A percentile compares a stretch with the other conserved stretches of the same genome.
These are phyloP conservation scores for Abrostola triplasia DNA, from an alignment of 2,888 invertebrate genomes.

Conservation along the genomic window DNA sequence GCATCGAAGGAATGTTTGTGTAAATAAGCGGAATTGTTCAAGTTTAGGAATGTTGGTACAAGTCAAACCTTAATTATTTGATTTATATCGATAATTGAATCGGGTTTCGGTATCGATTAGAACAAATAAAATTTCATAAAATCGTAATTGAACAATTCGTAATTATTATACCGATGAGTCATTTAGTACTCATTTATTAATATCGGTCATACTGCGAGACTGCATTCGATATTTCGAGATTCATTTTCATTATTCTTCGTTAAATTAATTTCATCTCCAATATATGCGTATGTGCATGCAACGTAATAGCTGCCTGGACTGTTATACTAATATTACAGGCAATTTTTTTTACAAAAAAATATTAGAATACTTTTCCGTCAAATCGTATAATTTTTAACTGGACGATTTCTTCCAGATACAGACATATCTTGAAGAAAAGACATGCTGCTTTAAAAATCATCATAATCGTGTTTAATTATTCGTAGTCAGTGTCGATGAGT, in stretches of 20 bases:
- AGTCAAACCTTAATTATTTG: constrained; percentile 5
- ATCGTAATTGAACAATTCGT: neutral
- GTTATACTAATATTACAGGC: no score
- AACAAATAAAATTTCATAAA: neutral
- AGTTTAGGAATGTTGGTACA: constrained; percentile 46
- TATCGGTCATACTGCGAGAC: constrained; percentile 1
- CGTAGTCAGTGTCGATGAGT: no score
- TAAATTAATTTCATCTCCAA: no score
- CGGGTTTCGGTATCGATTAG: neutral
- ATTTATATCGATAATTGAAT: constrained; percentile 2
- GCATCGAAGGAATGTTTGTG: constrained; percentile 54
- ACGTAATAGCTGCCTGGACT: no score
- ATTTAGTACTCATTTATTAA: neutral
- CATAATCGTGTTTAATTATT: no score
- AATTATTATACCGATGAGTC: neutral
- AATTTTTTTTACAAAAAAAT: no score
- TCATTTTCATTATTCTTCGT: neutral
- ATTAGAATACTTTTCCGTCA: no score
- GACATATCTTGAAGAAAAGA: no score
- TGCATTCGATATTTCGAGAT: constrained; percentile 3
- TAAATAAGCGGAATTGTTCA: constrained; percentile 47
- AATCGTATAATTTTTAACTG: no score
- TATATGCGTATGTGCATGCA: no score
- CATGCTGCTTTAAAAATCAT: no score
- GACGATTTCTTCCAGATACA: no score